Evolutionary conservation across 1,140 invertebrate genomes (phyloP).

Genomic region (Anoplolepis gracilipes): DNA sequence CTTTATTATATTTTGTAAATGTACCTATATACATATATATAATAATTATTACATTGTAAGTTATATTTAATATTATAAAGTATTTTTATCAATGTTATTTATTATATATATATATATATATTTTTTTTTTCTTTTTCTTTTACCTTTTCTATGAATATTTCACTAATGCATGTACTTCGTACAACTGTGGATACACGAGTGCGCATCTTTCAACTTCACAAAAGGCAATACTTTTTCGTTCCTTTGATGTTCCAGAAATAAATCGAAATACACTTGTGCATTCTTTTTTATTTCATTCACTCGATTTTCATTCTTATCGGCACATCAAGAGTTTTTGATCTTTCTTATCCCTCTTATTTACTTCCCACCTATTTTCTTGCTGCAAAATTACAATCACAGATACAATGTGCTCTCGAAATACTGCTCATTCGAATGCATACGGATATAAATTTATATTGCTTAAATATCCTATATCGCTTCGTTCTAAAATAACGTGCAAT

Average conservation of each 20-base stretch:
- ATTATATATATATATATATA: neutral
- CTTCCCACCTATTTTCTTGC: constrained; percentile 34
- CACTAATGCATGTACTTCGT: constrained; percentile 10
- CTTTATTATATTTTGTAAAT: constrained; percentile 1
- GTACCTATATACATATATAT: neutral
- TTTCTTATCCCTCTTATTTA: constrained; percentile 58
- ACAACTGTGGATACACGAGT: constrained; percentile 43
- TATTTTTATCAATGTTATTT: constrained; percentile 1
- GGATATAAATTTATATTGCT: neutral
- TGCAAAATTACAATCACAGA: constrained; percentile 60
- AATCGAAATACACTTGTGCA: constrained; percentile 63
- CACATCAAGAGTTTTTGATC: constrained; percentile 56
- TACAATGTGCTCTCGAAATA: constrained; percentile 29
- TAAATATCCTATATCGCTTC: neutral
- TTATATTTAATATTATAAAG: constrained; percentile 2
- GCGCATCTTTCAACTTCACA: neutral
- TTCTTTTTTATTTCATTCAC: constrained; percentile 65
- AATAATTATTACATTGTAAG: constrained; percentile 8
- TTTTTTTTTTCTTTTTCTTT: too few species aligned
- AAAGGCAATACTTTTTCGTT: constrained; percentile 24
- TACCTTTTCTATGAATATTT: constrained; percentile 7
- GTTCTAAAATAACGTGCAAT: neutral
- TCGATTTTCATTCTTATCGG: constrained; percentile 54
- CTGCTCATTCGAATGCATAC: constrained; percentile 4
- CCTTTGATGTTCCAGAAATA: constrained; percentile 64